These are phyloP conservation scores for Dasypolia templi DNA, from an alignment of 2,888 invertebrate genomes.

Conservation along the genomic window DNA sequence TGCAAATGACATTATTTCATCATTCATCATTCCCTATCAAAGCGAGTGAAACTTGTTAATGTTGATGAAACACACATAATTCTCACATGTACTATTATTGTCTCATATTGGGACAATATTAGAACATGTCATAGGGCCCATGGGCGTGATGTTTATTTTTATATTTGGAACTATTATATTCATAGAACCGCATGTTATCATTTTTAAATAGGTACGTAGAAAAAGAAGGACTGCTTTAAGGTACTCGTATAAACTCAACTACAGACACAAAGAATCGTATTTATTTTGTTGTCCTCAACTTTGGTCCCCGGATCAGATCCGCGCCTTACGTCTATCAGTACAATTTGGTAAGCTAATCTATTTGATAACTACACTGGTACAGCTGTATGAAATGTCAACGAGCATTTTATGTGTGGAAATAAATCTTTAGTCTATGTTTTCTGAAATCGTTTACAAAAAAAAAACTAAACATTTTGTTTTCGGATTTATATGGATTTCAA, in stretches of 20 bases:
- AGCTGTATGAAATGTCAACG: slow-evolving; percentile 46
- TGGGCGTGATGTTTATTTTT: no score
- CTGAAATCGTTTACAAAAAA: neutral
- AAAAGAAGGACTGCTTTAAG: no score
- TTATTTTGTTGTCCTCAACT: slow-evolving; percentile 68
- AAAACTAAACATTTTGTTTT: neutral
- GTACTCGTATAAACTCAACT: slow-evolving; percentile 22
- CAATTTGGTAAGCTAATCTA: slow-evolving; percentile 68
- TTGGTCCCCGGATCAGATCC: slow-evolving; percentile 79
- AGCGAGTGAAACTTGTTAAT: no score
- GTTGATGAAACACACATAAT: no score
- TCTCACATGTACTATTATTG: no score
- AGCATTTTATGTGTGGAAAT: neutral
- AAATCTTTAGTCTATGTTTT: neutral
- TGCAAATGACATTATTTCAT: no score
- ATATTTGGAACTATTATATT: no score
- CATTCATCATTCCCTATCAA: no score
- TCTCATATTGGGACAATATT: no score
- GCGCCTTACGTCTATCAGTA: slow-evolving; percentile 72
- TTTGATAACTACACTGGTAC: slow-evolving; percentile 47
- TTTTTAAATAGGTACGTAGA: no score
- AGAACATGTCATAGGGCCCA: no score
- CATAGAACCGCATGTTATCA: no score
- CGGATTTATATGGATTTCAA: neutral
- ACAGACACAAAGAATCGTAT: slow-evolving; percentile 39